These are phyloP conservation scores for Umimayanthus kanabou DNA, from an alignment of 92 coral and sea anemone genomes.

Conservation along the genomic window DNA sequence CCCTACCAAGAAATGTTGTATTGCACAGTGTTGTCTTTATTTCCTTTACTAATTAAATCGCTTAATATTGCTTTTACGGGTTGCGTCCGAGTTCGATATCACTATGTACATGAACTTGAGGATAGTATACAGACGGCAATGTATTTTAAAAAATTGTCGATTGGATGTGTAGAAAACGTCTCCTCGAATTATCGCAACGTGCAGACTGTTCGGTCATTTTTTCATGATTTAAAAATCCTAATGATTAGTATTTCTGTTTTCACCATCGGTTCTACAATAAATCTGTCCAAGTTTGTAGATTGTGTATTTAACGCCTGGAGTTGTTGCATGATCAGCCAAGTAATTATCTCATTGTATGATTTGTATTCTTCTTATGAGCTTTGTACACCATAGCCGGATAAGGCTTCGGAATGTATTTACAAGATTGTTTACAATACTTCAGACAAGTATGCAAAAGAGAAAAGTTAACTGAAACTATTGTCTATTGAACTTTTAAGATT, in stretches of 20 bases:
- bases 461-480: too few relatives aligned
- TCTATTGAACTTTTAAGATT: too few relatives aligned
- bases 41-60: conserved; percentile 44
- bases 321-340: too few relatives aligned
- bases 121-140: neutral
- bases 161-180: neutral
- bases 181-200: neutral
- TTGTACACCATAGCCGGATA: too few relatives aligned
- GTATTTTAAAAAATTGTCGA: neutral
- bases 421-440: too few relatives aligned
- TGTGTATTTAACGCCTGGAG: too few relatives aligned
- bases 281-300: too few relatives aligned
- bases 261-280: neutral
- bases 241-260: too few relatives aligned
- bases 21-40: conserved; percentile 3
- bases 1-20: neutral
- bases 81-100: neutral
- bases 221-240: neutral
- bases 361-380: too few relatives aligned
- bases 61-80: conserved; percentile 20
- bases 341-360: too few relatives aligned
- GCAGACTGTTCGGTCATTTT: neutral
- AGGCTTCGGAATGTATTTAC: too few relatives aligned
- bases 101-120: neutral
- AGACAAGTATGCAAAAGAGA: too few relatives aligned